These are phyloP conservation scores for Pipistrellus pygmaeus DNA, from an alignment of 2,797 vertebrate species.

Conservation along the genomic window DNA sequence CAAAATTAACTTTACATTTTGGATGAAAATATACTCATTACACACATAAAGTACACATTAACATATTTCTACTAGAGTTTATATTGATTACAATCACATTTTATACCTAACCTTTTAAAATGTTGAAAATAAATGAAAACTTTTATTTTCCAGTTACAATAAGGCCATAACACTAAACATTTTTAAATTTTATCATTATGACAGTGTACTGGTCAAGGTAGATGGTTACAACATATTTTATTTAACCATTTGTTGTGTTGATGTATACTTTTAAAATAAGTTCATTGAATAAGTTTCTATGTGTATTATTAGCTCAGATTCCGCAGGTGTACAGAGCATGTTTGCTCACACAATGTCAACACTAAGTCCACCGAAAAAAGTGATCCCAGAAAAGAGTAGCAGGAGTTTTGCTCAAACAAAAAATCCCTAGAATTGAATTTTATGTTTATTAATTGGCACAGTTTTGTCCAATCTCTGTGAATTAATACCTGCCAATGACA, in stretches of 20 bases:
- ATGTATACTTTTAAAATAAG: neutral
- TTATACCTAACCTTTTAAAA: conserved; percentile 1
- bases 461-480: neutral
- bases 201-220: neutral
- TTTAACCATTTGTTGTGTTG: neutral
- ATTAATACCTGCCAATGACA: neutral
- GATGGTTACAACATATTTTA: neutral
- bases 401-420: neutral
- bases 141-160: conserved; percentile 11
- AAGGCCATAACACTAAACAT: neutral
- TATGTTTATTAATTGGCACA: neutral
- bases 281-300: neutral
- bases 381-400: neutral
- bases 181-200: neutral
- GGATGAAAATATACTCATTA: neutral
- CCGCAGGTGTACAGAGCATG: neutral
- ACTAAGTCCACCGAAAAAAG: neutral
- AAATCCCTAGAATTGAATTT: neutral
- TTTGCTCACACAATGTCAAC: neutral
- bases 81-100: neutral
- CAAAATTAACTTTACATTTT: neutral
- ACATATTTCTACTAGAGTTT: conserved; percentile 14
- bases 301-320: neutral
- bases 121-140: conserved; percentile 9
- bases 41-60: neutral